Base-by-base conservation (phyloP, 2,888 invertebrate species). In the Plusia festucae region DNA sequence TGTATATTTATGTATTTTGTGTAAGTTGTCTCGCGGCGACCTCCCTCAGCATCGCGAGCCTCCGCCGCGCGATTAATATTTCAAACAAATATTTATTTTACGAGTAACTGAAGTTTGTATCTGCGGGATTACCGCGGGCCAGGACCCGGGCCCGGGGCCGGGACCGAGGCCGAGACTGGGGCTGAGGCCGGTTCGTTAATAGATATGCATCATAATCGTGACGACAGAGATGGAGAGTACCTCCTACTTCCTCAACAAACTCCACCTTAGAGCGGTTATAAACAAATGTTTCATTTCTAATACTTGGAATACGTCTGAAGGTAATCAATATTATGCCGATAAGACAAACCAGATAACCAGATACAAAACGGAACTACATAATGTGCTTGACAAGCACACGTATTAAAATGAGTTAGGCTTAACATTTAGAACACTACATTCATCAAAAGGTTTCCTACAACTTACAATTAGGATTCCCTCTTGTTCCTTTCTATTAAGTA, bases 31-130 rank as follows among this genome's bases (percentile, higher is more conserved):
- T 40, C 40, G 40, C n/a, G 9, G 30, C 30, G 30, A 30, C 15
- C 15, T 34, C 15, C 15, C 15, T 34, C 15, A 4, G 34, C 15
- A 34, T 34, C 32, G 34, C 34, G 34, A 34, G 34, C 30, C 30
- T 30, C 44, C 44, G 44, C 44, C 16, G 16, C 16, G 44, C 44
- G 44, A 16, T 44, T 44, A n/a, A 44, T 44, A 44, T 44, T 16
- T 44, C 44, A 44, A n/a, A 46, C 46, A 46, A 46, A 46, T 49
- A 49, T 49, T 20, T 11, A 8, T 49, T 20, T 49, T 18, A 46
- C 16, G 18, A 46, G 18, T 9, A 18, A 49, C 18, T 49, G 46
- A 49, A 49, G 46, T 11, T 49, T 18, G 46, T 16, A 18, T 46
- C 46, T 16, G 8, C 16, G 18, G 46, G 16, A 18, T 18, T 46